A percentile compares a stretch with the other conserved stretches of the same genome.
phyloP scores from a whole-genome alignment of 2,113 vertebrate genomes.

The Procavia capensis region DNA sequence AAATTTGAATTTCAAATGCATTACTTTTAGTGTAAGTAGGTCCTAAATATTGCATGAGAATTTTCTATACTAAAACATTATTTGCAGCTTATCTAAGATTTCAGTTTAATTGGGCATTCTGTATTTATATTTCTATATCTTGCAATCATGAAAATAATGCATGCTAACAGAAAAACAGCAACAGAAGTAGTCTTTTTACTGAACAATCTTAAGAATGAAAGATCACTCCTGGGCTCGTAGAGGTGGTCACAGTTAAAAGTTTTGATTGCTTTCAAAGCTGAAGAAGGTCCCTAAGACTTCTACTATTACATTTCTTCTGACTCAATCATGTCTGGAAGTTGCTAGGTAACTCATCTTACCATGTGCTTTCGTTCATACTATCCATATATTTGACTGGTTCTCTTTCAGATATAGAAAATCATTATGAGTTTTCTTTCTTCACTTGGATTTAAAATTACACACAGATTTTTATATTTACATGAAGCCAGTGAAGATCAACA shows the following conservation, averaged over 20 bases:
- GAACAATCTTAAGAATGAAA: constrained; percentile 25
- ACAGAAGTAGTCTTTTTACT: neutral
- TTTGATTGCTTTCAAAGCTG: neutral
- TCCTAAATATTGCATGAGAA: constrained; percentile 3
- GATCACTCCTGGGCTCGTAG: neutral
- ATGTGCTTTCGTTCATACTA: neutral
- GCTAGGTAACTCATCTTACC: neutral
- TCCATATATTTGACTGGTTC: neutral
- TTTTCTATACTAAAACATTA: neutral
- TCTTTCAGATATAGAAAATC: constrained; percentile 38
- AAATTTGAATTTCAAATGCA: constrained; percentile 49
- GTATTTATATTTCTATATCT: constrained; percentile 36
- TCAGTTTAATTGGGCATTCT: neutral
- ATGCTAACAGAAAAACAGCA: neutral
- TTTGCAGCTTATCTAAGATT: constrained; percentile 46
- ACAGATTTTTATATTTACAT: constrained; percentile 33
- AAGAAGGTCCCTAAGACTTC: neutral
- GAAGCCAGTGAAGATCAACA: constrained; percentile 56
- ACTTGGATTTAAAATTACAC: constrained; percentile 57
- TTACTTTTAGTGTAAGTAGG: neutral
- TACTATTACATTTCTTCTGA: neutral
- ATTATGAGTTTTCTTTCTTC: constrained; percentile 41
- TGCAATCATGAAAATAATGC: constrained; percentile 2
- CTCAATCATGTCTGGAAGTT: neutral
- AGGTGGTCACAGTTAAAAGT: neutral